Base-by-base conservation (phyloP, 2,797 vertebrate genomes). In the Odontamblyopus rebecca region DNA sequence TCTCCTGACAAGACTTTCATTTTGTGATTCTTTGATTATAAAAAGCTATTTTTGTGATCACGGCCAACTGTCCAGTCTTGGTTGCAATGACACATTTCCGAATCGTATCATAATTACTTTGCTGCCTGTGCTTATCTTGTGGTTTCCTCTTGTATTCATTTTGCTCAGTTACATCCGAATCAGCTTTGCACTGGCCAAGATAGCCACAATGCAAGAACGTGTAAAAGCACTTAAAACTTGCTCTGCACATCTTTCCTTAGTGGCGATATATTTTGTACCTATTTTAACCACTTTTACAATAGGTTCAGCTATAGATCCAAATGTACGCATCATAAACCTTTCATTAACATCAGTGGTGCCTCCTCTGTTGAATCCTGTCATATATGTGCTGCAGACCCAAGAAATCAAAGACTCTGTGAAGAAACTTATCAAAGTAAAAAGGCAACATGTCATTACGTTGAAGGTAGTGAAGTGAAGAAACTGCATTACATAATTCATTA, bases 371-470 rank as follows among this genome's bases (percentile, higher is more conserved):
- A 93, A 93, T 69, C 89, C 89, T 53, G 85, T 92, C 16, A 89
- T 92, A 67, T 93, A 91, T 78, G 88, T 89, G 18, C 70, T 92
- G 7, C 90, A 91, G 71, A 93, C 91, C 6, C 83, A 90, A 19
- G 90, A 93, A 84, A 88, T 92, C 53, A 86, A 81, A 82, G 70
- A 70, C 4, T 87, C 90, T 7, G 3, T 92, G 0, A 89, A 77
- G 71, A 87, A 32, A 26, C 5, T 88, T 1, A 67, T 86, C 2
- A 78, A 64, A 76, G 32, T 66, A 0, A 60, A 19, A 26, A 71
- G 27, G 32, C 48, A 32, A 32, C 32, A 29, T 2, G 18, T 19
- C 7, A 32, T 53, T 32, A 32, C 18, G 12, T 16, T 53, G 18
- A 67, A 32, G 29, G 30, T 53, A 67, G 16, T 32, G 16, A 19